Base-by-base conservation (phyloP, 2,888 invertebrate genomes). In the Amphipoea lucens region DNA sequence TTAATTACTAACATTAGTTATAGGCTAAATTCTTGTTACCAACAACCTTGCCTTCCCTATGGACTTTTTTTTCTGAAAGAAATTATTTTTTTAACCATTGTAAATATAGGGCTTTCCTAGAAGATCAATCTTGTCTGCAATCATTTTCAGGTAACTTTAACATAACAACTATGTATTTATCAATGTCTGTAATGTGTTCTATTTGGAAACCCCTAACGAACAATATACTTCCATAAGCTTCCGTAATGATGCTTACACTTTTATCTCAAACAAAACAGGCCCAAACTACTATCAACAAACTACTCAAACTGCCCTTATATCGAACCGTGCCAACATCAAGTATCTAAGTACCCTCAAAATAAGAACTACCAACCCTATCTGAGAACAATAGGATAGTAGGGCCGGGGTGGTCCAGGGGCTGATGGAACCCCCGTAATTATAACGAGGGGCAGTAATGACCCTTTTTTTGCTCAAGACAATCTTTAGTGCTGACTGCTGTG, bases 381-480 rank as follows among this genome's bases (percentile, higher is more conserved):
- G 71, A 82, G 85, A 84, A 86, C 86, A 88, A 84, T 76, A 79
- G 72, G 11, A 63, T 23, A 74, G 81, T 81, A 65, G 72, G 72
- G 77, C 74, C 51, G 76, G 83, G 79, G 81, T 76, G 81, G 78
- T 85, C 78, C 73, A 70, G 66, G 76, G 76, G 81, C 79, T 79
- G 81, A 76, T 87, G 82, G 70, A 77, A 78, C 86, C 77, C 82
- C 73, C 74, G 76, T 78, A 60, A 45, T 80, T 74, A 82, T 80
- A 82, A 74, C 45, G 60, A 82, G 83, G 83, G 81, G 78, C 74
- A 84, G 78, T 88, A 89, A 88, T 81, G 86, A 85, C 87, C 90
- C 87, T 79, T 89, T 89, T 86, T 85, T 87, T 76, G 78, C 42
- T 62, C 11, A 74, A 82, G 60, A 81, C 71, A 63, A 67, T 76